Percentiles rank a stretch among this genome's conserved stretches.
Evolutionary conservation across 2,113 vertebrate species (phyloP).

Genomic region (Pseudorectes ferrugineus): DNA sequence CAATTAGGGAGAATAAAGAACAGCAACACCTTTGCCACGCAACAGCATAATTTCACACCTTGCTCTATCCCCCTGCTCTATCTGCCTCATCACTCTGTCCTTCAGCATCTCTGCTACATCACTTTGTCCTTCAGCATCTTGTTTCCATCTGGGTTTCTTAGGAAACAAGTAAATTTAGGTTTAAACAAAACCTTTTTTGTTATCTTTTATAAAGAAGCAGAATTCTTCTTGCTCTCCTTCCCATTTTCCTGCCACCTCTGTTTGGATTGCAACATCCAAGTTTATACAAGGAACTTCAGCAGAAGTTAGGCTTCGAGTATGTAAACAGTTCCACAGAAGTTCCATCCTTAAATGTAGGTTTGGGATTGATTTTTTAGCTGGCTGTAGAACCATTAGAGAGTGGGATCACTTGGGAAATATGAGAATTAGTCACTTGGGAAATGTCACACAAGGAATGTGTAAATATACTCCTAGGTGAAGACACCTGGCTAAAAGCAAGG

Average conservation of each 20-base stretch:
- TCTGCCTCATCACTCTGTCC: not conserved
- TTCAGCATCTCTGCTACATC: not conserved
- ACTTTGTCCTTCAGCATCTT: not conserved
- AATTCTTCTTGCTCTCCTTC: not conserved
- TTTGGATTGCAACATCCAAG: not conserved
- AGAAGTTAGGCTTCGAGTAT: not conserved
- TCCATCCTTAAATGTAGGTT: not conserved
- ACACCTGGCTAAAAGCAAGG: not conserved
- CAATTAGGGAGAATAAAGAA: not conserved
- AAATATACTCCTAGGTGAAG: not conserved
- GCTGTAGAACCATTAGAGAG: not conserved
- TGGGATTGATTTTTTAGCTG: not conserved
- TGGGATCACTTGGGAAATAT: not conserved
- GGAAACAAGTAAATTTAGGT: not conserved
- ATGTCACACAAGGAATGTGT: not conserved
- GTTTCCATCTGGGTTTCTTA: not conserved
- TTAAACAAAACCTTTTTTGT: not conserved
- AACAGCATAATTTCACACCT: not conserved
- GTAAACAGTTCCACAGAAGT: not conserved
- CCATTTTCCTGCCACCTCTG: not conserved
- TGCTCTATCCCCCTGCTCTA: not conserved
- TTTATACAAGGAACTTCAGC: not conserved
- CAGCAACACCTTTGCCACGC: not conserved
- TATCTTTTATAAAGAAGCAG: not conserved
- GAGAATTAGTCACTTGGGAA: not conserved